These are phyloP conservation scores for Nannoperca australis DNA, from an alignment of 2,797 vertebrate genomes.

Conservation along the genomic window DNA sequence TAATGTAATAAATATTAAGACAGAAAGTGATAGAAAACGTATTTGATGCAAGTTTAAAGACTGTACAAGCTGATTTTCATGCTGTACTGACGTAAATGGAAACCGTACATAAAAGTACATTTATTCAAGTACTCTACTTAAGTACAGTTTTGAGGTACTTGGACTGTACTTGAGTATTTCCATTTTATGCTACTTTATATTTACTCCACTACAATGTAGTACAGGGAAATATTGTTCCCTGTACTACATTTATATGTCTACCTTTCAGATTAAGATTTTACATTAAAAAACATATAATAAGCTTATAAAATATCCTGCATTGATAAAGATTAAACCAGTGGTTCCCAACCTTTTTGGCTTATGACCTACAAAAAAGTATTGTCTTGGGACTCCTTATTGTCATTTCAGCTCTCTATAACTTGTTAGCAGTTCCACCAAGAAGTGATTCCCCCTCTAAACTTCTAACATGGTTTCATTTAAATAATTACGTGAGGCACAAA, in stretches of 20 bases:
- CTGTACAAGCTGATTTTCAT: not conserved
- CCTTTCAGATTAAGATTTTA: not conserved
- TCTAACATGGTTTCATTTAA: too few relatives aligned
- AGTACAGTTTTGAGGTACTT: not conserved
- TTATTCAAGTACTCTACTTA: not conserved
- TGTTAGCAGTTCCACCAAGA: not conserved
- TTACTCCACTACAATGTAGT: not conserved
- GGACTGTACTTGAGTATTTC: not conserved
- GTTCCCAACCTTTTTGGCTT: too few relatives aligned
- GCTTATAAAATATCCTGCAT: not conserved
- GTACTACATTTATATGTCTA: not conserved
- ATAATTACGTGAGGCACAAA: too few relatives aligned
- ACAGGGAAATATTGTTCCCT: not conserved
- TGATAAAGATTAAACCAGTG: not conserved
- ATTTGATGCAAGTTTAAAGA: not conserved
- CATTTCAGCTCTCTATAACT: not conserved
- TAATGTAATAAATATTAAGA: not conserved
- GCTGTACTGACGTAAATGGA: not conserved
- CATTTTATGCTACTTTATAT: not conserved
- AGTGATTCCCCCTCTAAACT: too few relatives aligned
- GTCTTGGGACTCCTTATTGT: too few relatives aligned
- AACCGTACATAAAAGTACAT: not conserved
- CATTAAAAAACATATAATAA: not conserved
- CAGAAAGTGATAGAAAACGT: not conserved
- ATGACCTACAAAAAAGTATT: too few relatives aligned